phyloP scores from a whole-genome alignment of 2,797 vertebrate genomes.

The Bradypodion ventrale region DNA sequence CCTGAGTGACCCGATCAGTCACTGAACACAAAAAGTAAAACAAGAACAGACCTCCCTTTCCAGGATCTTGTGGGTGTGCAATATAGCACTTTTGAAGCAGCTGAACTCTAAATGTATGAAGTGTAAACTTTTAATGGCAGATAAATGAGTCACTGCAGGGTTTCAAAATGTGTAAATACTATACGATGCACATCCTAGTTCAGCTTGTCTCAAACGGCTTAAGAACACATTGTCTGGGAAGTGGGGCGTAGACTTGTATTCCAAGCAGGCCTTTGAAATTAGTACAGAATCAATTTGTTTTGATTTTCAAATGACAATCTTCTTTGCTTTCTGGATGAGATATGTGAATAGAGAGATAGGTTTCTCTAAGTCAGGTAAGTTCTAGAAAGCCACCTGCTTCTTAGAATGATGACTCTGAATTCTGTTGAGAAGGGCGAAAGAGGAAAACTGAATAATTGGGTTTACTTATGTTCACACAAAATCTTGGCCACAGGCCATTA shows the following conservation, averaged over 20 bases:
- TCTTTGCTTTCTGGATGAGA: not conserved
- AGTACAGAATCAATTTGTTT: conserved; percentile 12
- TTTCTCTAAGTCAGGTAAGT: too few species aligned
- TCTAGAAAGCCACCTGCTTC: not conserved
- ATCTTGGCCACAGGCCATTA: conserved; percentile 52
- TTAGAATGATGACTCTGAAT: not conserved
- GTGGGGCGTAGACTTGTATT: not conserved
- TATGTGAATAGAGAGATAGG: conserved; percentile 21
- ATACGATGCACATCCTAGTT: conserved; percentile 82
- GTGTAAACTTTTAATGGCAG: conserved; percentile 73
- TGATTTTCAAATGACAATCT: not conserved
- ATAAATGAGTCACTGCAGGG: conserved; percentile 84
- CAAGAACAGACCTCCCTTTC: conserved; percentile 55
- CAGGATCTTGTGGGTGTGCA: conserved; percentile 64
- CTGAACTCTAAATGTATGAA: conserved; percentile 66
- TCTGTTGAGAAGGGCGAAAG: not conserved
- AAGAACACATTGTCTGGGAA: conserved; percentile 30
- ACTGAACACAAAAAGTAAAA: conserved; percentile 42
- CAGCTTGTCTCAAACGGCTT: conserved; percentile 37
- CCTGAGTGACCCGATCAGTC: conserved; percentile 78
- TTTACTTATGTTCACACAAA: conserved; percentile 36
- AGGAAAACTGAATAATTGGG: conserved; percentile 44
- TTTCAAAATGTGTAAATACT: conserved; percentile 88
- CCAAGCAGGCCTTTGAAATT: conserved; percentile 55
- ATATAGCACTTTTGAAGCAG: conserved; percentile 56